Evolutionary conservation across 1,140 invertebrate genomes (phyloP).

Genomic region (Dendroctonus valens): DNA sequence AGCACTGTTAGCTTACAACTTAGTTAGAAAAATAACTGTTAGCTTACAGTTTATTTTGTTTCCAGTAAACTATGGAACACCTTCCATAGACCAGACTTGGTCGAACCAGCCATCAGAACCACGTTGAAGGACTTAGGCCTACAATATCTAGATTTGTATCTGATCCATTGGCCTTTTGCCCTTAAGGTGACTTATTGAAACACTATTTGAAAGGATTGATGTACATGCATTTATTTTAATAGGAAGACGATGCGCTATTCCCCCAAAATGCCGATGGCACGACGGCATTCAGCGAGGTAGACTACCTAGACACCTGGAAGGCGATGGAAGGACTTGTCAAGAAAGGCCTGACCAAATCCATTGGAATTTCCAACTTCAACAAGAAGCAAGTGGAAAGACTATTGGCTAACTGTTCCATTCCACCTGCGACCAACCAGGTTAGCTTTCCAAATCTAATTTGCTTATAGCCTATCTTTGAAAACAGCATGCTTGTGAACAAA

Average conservation of each 20-base stretch:
- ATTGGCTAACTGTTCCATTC: slow-evolving; percentile 65
- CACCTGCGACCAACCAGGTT: slow-evolving; percentile 78
- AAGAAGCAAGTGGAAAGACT: slow-evolving; percentile 75
- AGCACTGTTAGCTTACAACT: background rate
- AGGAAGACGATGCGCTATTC: slow-evolving; percentile 28
- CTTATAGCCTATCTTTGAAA: background rate
- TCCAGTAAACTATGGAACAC: slow-evolving; percentile 69
- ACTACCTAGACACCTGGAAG: slow-evolving; percentile 89
- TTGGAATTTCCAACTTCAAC: slow-evolving; percentile 93
- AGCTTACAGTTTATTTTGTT: background rate
- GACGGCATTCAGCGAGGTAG: slow-evolving; percentile 55
- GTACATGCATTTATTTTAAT: background rate
- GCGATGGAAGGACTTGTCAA: slow-evolving; percentile 78
- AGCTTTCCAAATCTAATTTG: slow-evolving; percentile 2
- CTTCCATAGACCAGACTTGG: slow-evolving; percentile 60
- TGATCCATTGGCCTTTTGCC: slow-evolving; percentile 77
- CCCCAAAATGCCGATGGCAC: slow-evolving; percentile 51
- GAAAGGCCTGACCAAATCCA: slow-evolving; percentile 69
- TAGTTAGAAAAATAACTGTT: background rate
- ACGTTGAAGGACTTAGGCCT: slow-evolving; percentile 65
- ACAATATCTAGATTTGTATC: slow-evolving; percentile 75
- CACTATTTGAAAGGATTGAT: slow-evolving; percentile 13
- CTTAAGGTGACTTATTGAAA: slow-evolving; percentile 34
- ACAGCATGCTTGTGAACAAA: too few relatives aligned
- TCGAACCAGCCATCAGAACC: slow-evolving; percentile 60